Percentiles rank a stretch among this genome's conserved stretches.
Conservation (phyloP, 2,888 invertebrate genomes). For the Sesia apiformis region DNA sequence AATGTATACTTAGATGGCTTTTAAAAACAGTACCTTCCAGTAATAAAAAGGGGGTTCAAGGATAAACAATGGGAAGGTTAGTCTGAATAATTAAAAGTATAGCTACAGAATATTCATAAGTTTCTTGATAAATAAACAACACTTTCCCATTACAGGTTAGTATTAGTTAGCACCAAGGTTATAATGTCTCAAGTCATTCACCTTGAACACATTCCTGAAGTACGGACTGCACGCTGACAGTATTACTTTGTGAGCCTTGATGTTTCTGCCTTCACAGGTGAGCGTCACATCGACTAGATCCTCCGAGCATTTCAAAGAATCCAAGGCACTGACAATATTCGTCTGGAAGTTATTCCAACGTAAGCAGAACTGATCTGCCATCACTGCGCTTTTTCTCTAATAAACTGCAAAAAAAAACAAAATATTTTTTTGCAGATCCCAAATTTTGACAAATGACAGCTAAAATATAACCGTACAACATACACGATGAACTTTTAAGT, state of each 20-base stretch:
- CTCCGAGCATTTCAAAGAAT: constrained; percentile 80
- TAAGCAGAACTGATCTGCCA: constrained; percentile 81
- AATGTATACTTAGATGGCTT: no score
- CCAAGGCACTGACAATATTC: constrained; percentile 80
- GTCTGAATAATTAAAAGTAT: no score
- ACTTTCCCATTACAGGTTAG: constrained; percentile 18
- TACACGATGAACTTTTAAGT: constrained; percentile 4
- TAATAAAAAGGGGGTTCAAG: background rate
- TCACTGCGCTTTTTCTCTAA: constrained; percentile 41
- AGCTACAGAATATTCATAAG: background rate
- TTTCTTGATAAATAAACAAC: background rate
- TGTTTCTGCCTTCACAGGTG: constrained; percentile 81
- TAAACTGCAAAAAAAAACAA: constrained; percentile 28
- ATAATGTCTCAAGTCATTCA: constrained; percentile 70
- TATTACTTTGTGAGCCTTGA: constrained; percentile 84
- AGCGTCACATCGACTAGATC: constrained; percentile 83
- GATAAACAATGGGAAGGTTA: no score
- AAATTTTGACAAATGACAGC: constrained; percentile 30
- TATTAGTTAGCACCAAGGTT: constrained; percentile 52
- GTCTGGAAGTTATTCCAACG: constrained; percentile 85
- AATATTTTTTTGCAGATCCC: constrained; percentile 6
- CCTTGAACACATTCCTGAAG: constrained; percentile 83
- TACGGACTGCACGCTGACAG: constrained; percentile 84
- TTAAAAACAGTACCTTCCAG: no score
- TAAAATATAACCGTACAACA: constrained; percentile 9